Conservation (phyloP, 1,140 invertebrate genomes). For the Aphidius ervi region DNA sequence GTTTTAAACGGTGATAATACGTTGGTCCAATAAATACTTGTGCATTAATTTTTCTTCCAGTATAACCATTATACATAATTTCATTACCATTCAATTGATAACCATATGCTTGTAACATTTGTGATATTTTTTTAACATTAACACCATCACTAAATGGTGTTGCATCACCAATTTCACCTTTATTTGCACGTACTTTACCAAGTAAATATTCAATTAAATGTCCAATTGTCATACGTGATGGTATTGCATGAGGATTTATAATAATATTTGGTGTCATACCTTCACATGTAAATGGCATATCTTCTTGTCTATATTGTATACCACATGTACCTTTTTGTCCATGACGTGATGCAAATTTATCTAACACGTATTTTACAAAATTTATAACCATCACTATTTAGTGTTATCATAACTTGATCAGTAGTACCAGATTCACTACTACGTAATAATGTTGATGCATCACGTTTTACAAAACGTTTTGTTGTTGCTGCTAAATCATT, state of each 20-base stretch:
- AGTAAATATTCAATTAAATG: slow-evolving; percentile 99
- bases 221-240: slow-evolving; percentile 99
- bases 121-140: slow-evolving; percentile 98
- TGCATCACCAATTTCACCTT: slow-evolving; percentile 97
- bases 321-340: slow-evolving; percentile 99
- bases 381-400: slow-evolving; percentile 98
- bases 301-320: slow-evolving; percentile 95
- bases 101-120: slow-evolving; percentile 92
- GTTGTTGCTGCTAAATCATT: slow-evolving; percentile 51
- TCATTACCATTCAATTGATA: slow-evolving; percentile 96
- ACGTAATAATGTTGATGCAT: slow-evolving; percentile 94
- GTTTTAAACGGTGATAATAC: slow-evolving; percentile 95
- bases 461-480: slow-evolving; percentile 86
- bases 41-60: slow-evolving; percentile 93
- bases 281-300: slow-evolving; percentile 98
- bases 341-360: slow-evolving; percentile 95
- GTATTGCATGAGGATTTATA: slow-evolving; percentile 98
- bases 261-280: slow-evolving; percentile 97
- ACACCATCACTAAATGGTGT: slow-evolving; percentile 99
- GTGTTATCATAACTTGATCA: slow-evolving; percentile 96
- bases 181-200: slow-evolving; percentile 83
- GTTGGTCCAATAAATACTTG: slow-evolving; percentile 95
- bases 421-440: slow-evolving; percentile 98
- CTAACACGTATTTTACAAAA: slow-evolving; percentile 97
- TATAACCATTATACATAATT: slow-evolving; percentile 97